Evolutionary conservation across 2,113 vertebrate species (phyloP), one percentile per base, ranked within the genome.

Genomic region (Paratilapia polleni): DNA sequence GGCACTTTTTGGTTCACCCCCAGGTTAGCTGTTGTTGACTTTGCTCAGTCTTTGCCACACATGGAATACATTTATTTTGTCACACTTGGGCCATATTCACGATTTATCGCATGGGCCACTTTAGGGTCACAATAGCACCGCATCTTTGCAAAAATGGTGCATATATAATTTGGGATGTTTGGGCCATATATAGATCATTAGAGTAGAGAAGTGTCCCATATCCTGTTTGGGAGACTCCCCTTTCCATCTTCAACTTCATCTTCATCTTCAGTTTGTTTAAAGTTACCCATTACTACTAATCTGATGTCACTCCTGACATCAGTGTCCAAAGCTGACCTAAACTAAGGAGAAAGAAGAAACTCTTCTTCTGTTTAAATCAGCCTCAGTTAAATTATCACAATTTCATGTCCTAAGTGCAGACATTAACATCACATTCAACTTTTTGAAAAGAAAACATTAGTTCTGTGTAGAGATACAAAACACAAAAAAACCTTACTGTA

Each of bases 21-120:
- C n/a, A 24, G 24, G 20, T 64, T 64, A 64, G 41, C 1, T 66
- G 63, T 66, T 24, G 17, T 6, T 47, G 0, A 68, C 38, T 68
- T 68, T 66, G 38, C 38, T 13, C 22, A 10, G 43, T 2, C 38
- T 24, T 66, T 17, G 8, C 64, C 47, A 68, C 24, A 47, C 10
- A 17, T 47, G 22, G 1, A 0, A 24, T 68, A 47, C 64, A 68
- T 26, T 38, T 1, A 17, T 47, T 8, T 47, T 47, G 10, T 17
- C 8, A 68, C 26, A 47, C 2, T 6, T 68, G 64, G 5, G 43
- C 22, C 64, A 68, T 47, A 68, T 68, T 38, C 38, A 68, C 38
- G 7, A 0, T 43, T 43, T 66, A 43, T n/a, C 0, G 0, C 22
- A 68, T 11, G 1, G n/a, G 43, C 4, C 38, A 68, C 41, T 66